A percentile compares a stretch with the other conserved stretches of the same genome.
These are phyloP conservation scores for Muntiacus reevesi DNA, from an alignment of 2,113 vertebrate genomes.

Conservation along the genomic window DNA sequence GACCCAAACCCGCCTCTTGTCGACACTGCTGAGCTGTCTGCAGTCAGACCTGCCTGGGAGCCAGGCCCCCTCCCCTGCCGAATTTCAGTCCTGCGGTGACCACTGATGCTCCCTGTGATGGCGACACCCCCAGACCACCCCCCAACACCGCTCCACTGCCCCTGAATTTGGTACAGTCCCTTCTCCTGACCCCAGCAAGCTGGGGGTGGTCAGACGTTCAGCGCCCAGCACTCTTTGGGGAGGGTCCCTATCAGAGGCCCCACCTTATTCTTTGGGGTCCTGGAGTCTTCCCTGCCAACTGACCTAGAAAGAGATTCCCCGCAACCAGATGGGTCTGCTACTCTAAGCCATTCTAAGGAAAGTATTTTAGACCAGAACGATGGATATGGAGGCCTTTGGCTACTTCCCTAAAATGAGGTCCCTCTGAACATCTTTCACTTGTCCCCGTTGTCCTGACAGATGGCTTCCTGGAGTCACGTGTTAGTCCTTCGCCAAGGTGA, in stretches of 20 bases:
- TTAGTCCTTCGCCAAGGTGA: background rate
- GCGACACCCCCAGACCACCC: accelerated
- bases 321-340: background rate
- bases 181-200: background rate
- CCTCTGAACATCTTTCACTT: background rate
- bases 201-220: background rate
- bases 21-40: background rate
- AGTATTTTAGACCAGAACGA: background rate
- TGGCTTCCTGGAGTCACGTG: background rate
- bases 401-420: background rate
- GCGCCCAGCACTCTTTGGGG: background rate
- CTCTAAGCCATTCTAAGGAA: background rate
- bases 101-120: background rate
- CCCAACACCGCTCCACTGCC: background rate
- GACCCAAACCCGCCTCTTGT: background rate
- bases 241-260: background rate
- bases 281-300: background rate
- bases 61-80: background rate
- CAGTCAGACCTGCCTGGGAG: background rate
- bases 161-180: background rate
- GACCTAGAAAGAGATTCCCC: background rate
- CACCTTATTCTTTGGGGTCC: background rate
- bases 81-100: background rate
- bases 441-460: no score
- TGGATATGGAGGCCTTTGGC: background rate